A percentile compares a stretch with the other conserved stretches of the same genome.
These are phyloP conservation scores for Siniperca scherzeri DNA, from an alignment of 2,797 vertebrate species.

Conservation along the genomic window DNA sequence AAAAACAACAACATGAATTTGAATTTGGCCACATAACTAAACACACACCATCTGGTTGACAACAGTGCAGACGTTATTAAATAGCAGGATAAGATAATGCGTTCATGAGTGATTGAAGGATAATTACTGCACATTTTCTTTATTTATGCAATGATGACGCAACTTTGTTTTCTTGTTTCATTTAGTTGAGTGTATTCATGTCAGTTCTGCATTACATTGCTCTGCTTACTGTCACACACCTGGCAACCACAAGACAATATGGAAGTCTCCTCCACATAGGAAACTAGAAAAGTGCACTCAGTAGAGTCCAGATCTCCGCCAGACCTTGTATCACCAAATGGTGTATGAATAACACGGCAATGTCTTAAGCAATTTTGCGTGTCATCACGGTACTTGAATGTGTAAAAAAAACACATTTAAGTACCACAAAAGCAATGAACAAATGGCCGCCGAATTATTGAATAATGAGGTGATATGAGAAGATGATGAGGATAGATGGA, in stretches of 20 bases:
- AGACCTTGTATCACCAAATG: too few relatives aligned
- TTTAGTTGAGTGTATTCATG: not conserved
- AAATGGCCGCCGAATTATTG: not conserved
- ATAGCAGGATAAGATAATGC: not conserved
- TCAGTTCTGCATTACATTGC: not conserved
- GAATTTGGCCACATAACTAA: not conserved
- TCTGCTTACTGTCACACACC: not conserved
- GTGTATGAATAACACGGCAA: too few relatives aligned
- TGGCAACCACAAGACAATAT: not conserved
- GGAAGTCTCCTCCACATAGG: not conserved
- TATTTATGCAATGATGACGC: not conserved
- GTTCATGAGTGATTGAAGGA: constrained; percentile 7
- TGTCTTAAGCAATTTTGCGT: too few relatives aligned
- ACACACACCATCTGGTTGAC: constrained; percentile 26
- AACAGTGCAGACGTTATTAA: not conserved
- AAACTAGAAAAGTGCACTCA: too few relatives aligned
- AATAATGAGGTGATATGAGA: not conserved
- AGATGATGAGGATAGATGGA: not conserved
- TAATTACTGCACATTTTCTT: not conserved
- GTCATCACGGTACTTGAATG: not conserved
- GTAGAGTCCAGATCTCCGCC: too few relatives aligned
- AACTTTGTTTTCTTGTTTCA: not conserved
- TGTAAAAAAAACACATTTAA: too few relatives aligned
- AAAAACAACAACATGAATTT: not conserved
- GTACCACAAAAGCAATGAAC: too few relatives aligned